Evolutionary conservation across 2,888 invertebrate genomes (phyloP).

Genomic region (Ectemnius continuus): DNA sequence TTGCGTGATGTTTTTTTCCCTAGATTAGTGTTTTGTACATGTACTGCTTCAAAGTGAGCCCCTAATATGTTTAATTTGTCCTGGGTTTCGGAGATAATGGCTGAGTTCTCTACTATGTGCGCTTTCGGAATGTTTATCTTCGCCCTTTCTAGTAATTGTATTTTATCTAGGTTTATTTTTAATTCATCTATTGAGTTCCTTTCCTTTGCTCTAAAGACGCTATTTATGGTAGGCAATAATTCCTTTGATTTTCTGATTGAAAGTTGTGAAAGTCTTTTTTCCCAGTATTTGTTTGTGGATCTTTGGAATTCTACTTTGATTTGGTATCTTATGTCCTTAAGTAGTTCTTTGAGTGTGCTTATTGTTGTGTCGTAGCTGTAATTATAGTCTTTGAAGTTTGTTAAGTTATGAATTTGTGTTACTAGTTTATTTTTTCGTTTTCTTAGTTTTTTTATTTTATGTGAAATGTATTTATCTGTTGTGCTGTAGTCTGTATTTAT

Average conservation of each 20-base stretch:
- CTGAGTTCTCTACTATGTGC: no score
- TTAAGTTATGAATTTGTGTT: conserved; percentile 2
- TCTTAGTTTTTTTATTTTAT: background rate
- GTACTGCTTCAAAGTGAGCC: no score
- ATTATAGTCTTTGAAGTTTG: background rate
- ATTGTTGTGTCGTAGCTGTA: background rate
- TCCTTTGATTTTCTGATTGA: background rate
- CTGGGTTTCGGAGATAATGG: no score
- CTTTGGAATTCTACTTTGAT: conserved; percentile 2
- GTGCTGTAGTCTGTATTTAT: background rate
- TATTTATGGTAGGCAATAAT: background rate
- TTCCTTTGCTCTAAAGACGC: background rate
- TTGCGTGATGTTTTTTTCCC: no score
- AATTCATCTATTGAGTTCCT: background rate
- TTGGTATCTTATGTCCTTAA: background rate
- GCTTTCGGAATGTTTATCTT: no score
- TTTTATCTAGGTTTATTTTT: no score
- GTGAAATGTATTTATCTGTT: background rate
- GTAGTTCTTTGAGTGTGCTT: background rate
- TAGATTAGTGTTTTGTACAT: no score
- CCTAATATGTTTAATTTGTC: no score
- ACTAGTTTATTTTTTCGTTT: background rate
- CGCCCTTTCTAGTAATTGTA: no score
- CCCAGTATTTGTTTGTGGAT: background rate
- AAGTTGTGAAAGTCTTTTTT: background rate